Conservation (phyloP, 2,113 vertebrate genomes). For the Chaetops frenatus region DNA sequence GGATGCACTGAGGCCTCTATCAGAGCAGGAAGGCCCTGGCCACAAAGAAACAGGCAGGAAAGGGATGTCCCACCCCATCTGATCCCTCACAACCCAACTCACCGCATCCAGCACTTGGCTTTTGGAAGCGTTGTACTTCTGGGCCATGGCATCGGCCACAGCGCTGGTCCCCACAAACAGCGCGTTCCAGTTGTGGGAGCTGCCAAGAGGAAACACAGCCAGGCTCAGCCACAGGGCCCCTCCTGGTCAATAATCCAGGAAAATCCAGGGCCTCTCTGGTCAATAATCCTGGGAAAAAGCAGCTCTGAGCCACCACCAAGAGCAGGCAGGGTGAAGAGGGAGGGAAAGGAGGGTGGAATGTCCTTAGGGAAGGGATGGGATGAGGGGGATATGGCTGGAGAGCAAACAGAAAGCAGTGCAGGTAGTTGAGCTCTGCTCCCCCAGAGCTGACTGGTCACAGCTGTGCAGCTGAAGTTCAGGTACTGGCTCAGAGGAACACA, state of each 20-base stretch:
- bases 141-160: slow-evolving; percentile 89
- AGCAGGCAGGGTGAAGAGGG: neutral
- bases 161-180: slow-evolving; percentile 91
- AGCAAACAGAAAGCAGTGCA: neutral
- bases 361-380: neutral
- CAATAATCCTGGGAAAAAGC: neutral
- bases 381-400: neutral
- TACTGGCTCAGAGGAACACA: neutral
- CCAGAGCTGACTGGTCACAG: neutral
- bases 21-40: neutral
- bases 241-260: neutral
- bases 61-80: neutral
- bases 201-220: slow-evolving; percentile 35
- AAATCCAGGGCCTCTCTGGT: neutral
- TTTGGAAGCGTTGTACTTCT: slow-evolving; percentile 92
- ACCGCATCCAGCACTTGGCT: slow-evolving; percentile 94
- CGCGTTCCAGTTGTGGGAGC: slow-evolving; percentile 95
- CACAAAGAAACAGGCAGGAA: neutral
- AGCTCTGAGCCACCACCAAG: neutral
- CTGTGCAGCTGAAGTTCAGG: neutral
- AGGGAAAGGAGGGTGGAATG: neutral
- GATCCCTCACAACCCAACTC: slow-evolving; percentile 50
- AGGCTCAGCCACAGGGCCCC: neutral
- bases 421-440: neutral
- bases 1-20: neutral